Evolutionary conservation across 2,797 vertebrate genomes (phyloP).

Genomic region (Microctenopoma stevenorrisi): DNA sequence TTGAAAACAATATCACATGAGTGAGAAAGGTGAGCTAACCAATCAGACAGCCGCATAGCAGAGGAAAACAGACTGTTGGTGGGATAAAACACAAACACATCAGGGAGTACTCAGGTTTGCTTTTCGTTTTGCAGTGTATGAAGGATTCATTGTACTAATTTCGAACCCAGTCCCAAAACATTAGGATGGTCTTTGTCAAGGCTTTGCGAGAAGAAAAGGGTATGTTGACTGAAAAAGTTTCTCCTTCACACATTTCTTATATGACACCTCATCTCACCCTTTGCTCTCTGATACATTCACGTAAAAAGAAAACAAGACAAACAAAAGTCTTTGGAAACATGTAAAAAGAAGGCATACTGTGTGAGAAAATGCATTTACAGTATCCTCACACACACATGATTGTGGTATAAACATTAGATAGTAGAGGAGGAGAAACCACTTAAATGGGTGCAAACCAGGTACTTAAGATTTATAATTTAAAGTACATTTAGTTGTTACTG

Average conservation of each 20-base stretch:
- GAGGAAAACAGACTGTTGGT: not conserved
- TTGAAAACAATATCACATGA: constrained; percentile 12
- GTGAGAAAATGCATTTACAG: constrained; percentile 34
- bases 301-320: constrained; percentile 26
- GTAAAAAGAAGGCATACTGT: constrained; percentile 40
- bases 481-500: constrained; percentile 16
- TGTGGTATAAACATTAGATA: not conserved
- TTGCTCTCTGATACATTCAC: constrained; percentile 39
- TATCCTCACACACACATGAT: not conserved
- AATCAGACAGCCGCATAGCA: not conserved
- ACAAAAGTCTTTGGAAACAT: constrained; percentile 47
- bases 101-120: constrained; percentile 1
- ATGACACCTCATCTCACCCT: constrained; percentile 20
- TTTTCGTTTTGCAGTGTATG: not conserved
- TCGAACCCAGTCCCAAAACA: constrained; percentile 21
- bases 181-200: not conserved
- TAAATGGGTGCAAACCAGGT: not conserved
- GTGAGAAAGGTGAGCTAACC: constrained; percentile 2
- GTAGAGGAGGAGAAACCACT: not conserved
- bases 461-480: not conserved
- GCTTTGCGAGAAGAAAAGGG: not conserved
- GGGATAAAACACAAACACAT: not conserved
- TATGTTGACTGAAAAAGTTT: constrained; percentile 11
- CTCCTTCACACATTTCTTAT: constrained; percentile 21
- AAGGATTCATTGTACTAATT: constrained; percentile 22